Evolutionary conservation across 2,113 vertebrate species (phyloP).

Genomic region (Myiagra hebetior): DNA sequence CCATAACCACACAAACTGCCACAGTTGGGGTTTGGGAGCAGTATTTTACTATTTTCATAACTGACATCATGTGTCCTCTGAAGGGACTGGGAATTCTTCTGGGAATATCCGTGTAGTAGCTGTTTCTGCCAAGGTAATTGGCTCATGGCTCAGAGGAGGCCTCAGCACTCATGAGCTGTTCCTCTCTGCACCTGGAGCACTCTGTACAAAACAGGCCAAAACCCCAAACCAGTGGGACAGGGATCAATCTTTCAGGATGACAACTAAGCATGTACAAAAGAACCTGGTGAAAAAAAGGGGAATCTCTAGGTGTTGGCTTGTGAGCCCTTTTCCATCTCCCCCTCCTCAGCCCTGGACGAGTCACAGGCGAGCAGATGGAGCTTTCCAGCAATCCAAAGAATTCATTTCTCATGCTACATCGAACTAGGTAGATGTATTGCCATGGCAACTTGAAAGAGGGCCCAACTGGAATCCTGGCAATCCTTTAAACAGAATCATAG

Average conservation of each 20-base stretch:
- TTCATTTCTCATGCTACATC: conserved; percentile 4
- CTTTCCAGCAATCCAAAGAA: conserved; percentile 9
- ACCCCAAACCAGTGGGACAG: background rate
- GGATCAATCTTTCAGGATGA: background rate
- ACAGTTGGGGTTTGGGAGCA: background rate
- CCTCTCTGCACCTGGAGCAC: background rate
- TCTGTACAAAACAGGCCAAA: background rate
- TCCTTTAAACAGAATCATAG: background rate
- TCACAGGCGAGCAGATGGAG: conserved; percentile 7
- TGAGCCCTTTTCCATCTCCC: background rate
- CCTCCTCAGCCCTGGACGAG: background rate
- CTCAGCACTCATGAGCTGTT: background rate
- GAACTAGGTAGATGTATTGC: conserved; percentile 5
- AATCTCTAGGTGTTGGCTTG: background rate
- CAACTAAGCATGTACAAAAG: background rate
- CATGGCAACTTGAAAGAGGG: background rate
- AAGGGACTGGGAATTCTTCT: background rate
- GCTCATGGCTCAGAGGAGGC: background rate
- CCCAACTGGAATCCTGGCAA: background rate
- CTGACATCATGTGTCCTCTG: background rate
- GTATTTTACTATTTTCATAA: background rate
- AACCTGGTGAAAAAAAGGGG: background rate
- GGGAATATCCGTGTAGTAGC: background rate
- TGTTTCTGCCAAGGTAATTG: background rate
- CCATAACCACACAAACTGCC: background rate